Conservation (phyloP, 2,113 vertebrate species). For the Pelobates fuscus region DNA sequence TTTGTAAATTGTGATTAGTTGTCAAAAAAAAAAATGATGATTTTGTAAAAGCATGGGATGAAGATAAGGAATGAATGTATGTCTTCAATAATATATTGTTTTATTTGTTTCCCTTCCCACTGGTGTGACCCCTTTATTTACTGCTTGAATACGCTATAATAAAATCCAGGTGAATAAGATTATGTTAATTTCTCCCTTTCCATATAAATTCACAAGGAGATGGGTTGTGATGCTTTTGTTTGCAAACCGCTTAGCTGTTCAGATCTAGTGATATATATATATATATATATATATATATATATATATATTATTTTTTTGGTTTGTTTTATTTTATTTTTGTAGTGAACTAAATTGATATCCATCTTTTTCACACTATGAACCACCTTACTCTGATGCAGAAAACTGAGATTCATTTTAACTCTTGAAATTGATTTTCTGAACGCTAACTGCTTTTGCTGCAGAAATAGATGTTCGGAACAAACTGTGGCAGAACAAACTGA, state of each 20-base stretch:
- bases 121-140: too few species aligned
- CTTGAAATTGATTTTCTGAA: constrained; percentile 41
- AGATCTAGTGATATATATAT: constrained; percentile 32
- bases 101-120: too few species aligned
- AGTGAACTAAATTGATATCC: constrained; percentile 30
- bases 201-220: background rate
- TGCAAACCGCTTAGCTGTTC: background rate
- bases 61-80: too few species aligned
- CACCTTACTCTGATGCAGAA: constrained; percentile 33
- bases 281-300: too few species aligned
- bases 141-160: too few species aligned
- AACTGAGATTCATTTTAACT: constrained; percentile 44
- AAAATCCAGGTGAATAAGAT: too few species aligned
- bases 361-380: constrained; percentile 29
- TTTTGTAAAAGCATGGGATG: too few species aligned
- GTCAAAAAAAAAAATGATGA: too few species aligned
- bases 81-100: too few species aligned
- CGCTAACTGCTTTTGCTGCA: constrained; percentile 19
- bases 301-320: too few species aligned
- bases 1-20: too few species aligned
- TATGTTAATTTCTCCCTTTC: background rate
- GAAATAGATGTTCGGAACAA: background rate
- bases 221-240: constrained; percentile 6
- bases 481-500: constrained; percentile 2
- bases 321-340: constrained; percentile 38